A percentile compares a stretch with the other conserved stretches of the same genome.
Evolutionary conservation across 2,888 invertebrate species (phyloP).

Genomic region (Horisme vitalbata): DNA sequence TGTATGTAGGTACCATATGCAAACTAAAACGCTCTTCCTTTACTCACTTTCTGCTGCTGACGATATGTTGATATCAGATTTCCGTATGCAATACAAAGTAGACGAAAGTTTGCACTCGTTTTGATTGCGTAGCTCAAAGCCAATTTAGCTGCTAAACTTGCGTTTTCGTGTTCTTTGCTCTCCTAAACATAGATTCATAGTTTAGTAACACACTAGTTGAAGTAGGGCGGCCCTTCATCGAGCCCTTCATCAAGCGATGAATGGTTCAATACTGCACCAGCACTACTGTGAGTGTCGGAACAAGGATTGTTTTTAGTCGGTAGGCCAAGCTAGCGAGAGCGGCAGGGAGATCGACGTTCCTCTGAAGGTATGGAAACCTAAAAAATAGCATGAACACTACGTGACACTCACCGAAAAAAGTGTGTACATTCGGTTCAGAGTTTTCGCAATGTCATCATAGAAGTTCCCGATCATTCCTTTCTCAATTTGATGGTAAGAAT

Average conservation of each 20-base stretch:
- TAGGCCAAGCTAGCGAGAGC: no score
- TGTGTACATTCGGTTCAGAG: constrained; percentile 44
- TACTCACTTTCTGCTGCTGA: constrained; percentile 45
- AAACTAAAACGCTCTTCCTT: no score
- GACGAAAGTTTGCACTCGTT: constrained; percentile 76
- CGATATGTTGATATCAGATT: constrained; percentile 66
- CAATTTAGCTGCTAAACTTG: constrained; percentile 82
- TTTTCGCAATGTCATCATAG: constrained; percentile 53
- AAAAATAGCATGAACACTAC: no score
- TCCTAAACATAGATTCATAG: constrained; percentile 36
- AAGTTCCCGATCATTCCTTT: constrained; percentile 47
- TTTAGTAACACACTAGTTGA: no score
- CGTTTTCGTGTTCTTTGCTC: constrained; percentile 57
- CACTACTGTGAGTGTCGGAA: no score
- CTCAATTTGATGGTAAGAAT: constrained; percentile 41
- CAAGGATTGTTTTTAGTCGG: no score
- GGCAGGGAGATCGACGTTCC: no score
- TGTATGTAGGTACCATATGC: no score
- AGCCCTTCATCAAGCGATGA: no score
- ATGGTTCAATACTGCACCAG: no score
- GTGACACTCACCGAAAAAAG: constrained; percentile 42
- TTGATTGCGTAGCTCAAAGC: constrained; percentile 76
- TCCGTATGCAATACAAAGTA: constrained; percentile 79
- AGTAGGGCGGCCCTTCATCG: no score
- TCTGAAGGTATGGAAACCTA: no score